Percentiles rank a stretch among this genome's conserved stretches.
Evolutionary conservation across 2,797 vertebrate species (phyloP).

Genomic region (Amazona finschi): DNA sequence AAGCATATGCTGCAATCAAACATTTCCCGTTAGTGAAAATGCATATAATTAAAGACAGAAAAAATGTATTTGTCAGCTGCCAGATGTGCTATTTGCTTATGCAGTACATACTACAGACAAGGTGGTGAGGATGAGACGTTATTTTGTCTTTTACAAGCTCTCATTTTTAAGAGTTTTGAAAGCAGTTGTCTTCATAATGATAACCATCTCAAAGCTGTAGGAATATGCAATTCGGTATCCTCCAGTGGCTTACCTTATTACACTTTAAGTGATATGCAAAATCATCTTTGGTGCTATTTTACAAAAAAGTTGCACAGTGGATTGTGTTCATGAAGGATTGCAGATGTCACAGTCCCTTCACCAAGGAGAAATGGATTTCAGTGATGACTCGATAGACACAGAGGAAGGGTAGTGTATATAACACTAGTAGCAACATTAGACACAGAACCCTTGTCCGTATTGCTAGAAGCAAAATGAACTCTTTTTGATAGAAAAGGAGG

Average conservation of each 20-base stretch:
- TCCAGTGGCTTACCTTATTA: neutral
- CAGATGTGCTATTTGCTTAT: constrained; percentile 57
- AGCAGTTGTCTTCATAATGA: neutral
- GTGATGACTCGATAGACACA: neutral
- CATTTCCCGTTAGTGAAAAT: constrained; percentile 42
- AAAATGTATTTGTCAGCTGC: constrained; percentile 42
- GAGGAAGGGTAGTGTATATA: neutral
- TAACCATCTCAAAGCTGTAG: neutral
- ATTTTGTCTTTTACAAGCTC: neutral
- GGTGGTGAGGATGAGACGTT: neutral
- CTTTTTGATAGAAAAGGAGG: neutral
- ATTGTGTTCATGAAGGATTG: neutral
- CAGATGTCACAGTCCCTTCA: neutral
- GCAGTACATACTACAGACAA: neutral
- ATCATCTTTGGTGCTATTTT: neutral
- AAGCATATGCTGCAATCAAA: constrained; percentile 37
- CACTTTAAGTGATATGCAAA: neutral
- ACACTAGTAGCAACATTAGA: neutral
- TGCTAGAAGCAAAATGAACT: neutral
- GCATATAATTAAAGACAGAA: constrained; percentile 38
- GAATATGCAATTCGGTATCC: neutral
- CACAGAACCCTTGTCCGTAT: neutral
- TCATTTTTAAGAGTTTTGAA: neutral
- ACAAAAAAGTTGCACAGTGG: neutral
- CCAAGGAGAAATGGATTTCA: neutral